phyloP scores from a whole-genome alignment of 2,113 vertebrate species.

The Passer montanus region DNA sequence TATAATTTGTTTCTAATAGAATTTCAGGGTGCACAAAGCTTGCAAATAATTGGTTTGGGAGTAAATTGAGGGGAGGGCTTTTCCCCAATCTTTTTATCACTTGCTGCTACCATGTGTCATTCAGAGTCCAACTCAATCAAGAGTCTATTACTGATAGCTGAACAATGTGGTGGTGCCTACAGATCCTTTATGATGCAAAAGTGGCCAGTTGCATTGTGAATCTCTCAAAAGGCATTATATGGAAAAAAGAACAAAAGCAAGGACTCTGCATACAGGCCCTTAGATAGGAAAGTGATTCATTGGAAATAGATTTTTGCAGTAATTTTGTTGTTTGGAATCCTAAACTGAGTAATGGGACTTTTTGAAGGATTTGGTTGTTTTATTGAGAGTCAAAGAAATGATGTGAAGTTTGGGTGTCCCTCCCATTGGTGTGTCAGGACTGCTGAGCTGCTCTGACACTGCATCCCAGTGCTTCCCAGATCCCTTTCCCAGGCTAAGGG shows the following conservation, averaged over 20 bases:
- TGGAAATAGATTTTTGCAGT: slow-evolving; percentile 6
- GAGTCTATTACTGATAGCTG: slow-evolving; percentile 45
- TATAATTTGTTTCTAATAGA: slow-evolving; percentile 33
- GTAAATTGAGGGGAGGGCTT: slow-evolving; percentile 38
- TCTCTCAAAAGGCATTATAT: slow-evolving; percentile 46
- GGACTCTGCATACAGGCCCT: neutral
- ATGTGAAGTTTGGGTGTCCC: neutral
- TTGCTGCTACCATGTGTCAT: slow-evolving; percentile 23
- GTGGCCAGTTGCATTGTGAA: slow-evolving; percentile 19
- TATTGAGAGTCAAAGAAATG: neutral
- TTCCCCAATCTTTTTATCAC: slow-evolving; percentile 35
- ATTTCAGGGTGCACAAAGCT: slow-evolving; percentile 27
- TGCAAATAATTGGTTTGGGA: slow-evolving; percentile 33
- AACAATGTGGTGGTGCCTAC: slow-evolving; percentile 59
- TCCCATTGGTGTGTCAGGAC: neutral
- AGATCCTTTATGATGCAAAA: slow-evolving; percentile 58
- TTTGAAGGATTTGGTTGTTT: neutral
- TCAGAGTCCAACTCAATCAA: slow-evolving; percentile 44
- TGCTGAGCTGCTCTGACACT: neutral
- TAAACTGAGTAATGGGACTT: neutral
- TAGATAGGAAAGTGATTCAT: neutral
- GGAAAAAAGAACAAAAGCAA: neutral
- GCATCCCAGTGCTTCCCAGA: neutral
- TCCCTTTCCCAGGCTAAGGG: neutral
- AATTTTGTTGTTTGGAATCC: slow-evolving; percentile 18